Evolutionary conservation across 1,140 invertebrate genomes (phyloP).

Genomic region (Drosophila suzukii): DNA sequence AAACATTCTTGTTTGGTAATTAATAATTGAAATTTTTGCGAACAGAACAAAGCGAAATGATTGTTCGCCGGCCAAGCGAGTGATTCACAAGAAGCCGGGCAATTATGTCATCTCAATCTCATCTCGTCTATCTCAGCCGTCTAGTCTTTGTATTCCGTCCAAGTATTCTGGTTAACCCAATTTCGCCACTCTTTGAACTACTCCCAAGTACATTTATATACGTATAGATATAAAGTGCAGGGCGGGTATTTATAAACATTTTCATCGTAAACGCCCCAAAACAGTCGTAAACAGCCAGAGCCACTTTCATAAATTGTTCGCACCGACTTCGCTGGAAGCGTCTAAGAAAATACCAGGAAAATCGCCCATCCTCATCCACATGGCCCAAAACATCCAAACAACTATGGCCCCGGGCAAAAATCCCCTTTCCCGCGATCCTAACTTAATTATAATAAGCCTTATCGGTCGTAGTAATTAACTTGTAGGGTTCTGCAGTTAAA

Average conservation of each 20-base stretch:
- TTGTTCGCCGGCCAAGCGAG: neutral
- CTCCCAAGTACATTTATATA: neutral
- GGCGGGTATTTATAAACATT: slow-evolving; percentile 64
- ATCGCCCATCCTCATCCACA: slow-evolving; percentile 17
- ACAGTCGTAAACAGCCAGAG: slow-evolving; percentile 48
- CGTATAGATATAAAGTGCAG: neutral
- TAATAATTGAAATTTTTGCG: slow-evolving; percentile 50
- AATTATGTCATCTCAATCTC: slow-evolving; percentile 21
- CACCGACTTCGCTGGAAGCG: slow-evolving; percentile 60
- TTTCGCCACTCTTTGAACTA: slow-evolving; percentile 14
- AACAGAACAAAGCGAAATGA: slow-evolving; percentile 16
- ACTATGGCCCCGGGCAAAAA: neutral
- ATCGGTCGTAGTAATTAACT: slow-evolving; percentile 26
- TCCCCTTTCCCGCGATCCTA: too few species aligned
- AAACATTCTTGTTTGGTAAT: slow-evolving; percentile 37
- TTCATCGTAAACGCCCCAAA: slow-evolving; percentile 39
- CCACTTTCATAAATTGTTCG: slow-evolving; percentile 61
- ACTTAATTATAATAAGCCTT: neutral
- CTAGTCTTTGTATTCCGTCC: neutral
- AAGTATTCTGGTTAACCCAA: slow-evolving; percentile 17
- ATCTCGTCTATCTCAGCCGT: neutral
- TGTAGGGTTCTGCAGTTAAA: neutral
- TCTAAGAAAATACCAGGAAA: slow-evolving; percentile 41
- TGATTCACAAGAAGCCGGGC: slow-evolving; percentile 6
- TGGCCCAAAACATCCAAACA: slow-evolving; percentile 16